These are phyloP conservation scores for Diadophis punctatus DNA, from an alignment of 2,113 vertebrate species.

Conservation along the genomic window DNA sequence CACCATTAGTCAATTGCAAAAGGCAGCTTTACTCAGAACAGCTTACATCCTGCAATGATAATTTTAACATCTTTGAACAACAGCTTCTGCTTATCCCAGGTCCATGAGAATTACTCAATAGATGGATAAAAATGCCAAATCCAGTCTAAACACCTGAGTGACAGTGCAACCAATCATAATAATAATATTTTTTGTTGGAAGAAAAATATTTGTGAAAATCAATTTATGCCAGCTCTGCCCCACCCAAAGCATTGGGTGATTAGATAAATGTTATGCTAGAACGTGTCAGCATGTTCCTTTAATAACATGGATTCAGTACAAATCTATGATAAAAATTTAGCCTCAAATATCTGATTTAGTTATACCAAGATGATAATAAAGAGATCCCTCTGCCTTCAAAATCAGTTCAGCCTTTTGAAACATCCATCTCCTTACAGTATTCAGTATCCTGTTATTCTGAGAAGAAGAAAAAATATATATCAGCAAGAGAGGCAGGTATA, in stretches of 20 bases:
- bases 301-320: neutral
- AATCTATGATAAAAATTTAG: neutral
- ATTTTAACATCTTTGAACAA: neutral
- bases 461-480: neutral
- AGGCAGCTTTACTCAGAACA: neutral
- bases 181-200: neutral
- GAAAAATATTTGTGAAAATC: neutral
- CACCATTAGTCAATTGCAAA: neutral
- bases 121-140: neutral
- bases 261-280: neutral
- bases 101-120: neutral
- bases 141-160: neutral
- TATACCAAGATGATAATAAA: neutral
- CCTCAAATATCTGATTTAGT: neutral
- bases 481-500: neutral
- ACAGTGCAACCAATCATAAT: neutral
- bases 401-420: neutral
- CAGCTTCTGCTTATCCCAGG: neutral
- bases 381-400: neutral
- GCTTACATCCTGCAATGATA: neutral
- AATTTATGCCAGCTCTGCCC: neutral
- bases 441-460: neutral
- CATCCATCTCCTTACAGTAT: neutral
- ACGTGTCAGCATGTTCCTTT: neutral
- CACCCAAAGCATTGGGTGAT: neutral